Evolutionary conservation across 1,140 invertebrate species (phyloP), one percentile per base, ranked within the genome.

Genomic region (Pristionchus pacificus): DNA sequence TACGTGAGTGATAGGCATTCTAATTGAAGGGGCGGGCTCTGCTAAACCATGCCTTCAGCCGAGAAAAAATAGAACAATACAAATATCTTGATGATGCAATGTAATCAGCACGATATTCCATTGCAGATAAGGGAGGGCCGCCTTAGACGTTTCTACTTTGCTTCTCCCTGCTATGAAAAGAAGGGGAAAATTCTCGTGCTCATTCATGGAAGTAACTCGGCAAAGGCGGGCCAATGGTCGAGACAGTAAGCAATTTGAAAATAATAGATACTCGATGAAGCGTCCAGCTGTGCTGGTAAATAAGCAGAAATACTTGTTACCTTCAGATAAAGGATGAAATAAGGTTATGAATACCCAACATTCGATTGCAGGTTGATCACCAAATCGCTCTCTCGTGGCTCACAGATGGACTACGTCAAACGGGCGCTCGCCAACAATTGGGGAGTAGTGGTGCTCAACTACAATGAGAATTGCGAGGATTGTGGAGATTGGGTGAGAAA

Each of bases 181-280:
- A 49, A 49, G 38, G 38, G 19, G 38, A 6, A 19, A 6, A 49
- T 49, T 19, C 38, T 49, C 38, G 38, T 92, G 15, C 84, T 92
- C 3, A 89, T 92, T 68, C 90, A 92, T 85, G 91, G 91, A 0
- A 89, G 88, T 74, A 91, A 91, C 19, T 89, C 89, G 30, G 91
- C 91, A 0, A 85, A 90, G 72, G 91, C 91, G 70, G 91, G 91
- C 0, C 91, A 92, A 78, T 92, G 91, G 91, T 88, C 91, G 31
- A 87, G 91, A 77, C 87, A 86, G 87, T 49, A 49, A 49, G 38
- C 19, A 19, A 49, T n/a, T n/a, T n/a, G n/a, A n/a, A n/a, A n/a
- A n/a, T n/a, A n/a, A n/a, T n/a, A n/a, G n/a, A n/a, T n/a, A n/a
- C n/a, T n/a, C n/a, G n/a, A n/a, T n/a, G n/a, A n/a, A n/a, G n/a